Evolutionary conservation across 2,888 invertebrate genomes (phyloP).

Genomic region (Tinea pellionella): DNA sequence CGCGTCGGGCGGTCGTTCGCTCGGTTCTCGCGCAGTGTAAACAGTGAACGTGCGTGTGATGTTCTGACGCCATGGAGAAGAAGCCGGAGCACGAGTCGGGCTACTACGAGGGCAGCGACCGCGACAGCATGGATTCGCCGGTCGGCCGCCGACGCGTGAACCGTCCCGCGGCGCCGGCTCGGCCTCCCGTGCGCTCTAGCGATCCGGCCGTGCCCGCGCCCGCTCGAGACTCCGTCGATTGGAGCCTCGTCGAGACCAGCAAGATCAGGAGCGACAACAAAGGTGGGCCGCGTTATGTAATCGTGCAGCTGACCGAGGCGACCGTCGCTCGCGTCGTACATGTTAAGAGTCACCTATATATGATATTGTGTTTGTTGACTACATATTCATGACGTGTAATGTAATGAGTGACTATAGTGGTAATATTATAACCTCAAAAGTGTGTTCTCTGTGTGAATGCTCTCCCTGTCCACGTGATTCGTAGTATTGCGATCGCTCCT

Average conservation of each 20-base stretch:
- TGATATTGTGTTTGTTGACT: too few species aligned
- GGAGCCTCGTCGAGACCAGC: constrained; percentile 64
- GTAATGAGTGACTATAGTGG: too few species aligned
- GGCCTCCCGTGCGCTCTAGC: constrained; percentile 21
- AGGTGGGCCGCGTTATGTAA: constrained; percentile 30
- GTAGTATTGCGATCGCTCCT: too few species aligned
- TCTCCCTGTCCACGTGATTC: too few species aligned
- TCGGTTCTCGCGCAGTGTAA: constrained; percentile 35
- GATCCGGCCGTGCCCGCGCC: constrained; percentile 54
- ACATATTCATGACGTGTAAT: too few species aligned
- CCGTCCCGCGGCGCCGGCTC: not conserved
- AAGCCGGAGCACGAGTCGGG: constrained; percentile 84
- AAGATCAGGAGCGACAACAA: constrained; percentile 66
- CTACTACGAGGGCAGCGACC: constrained; percentile 82
- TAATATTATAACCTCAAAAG: too few species aligned
- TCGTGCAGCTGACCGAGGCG: too few species aligned
- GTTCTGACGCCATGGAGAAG: constrained; percentile 55
- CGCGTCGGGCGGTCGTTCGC: constrained; percentile 43
- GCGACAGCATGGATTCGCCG: constrained; percentile 66
- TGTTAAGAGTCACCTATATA: too few species aligned
- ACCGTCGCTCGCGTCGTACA: too few species aligned
- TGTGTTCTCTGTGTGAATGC: too few species aligned
- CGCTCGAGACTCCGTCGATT: constrained; percentile 55
- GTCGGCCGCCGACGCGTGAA: constrained; percentile 28
- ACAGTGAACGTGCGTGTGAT: not conserved